Evolutionary conservation across 2,888 invertebrate species (phyloP), one percentile per base, ranked within the genome.

Genomic region (Drosophila quinaria): DNA sequence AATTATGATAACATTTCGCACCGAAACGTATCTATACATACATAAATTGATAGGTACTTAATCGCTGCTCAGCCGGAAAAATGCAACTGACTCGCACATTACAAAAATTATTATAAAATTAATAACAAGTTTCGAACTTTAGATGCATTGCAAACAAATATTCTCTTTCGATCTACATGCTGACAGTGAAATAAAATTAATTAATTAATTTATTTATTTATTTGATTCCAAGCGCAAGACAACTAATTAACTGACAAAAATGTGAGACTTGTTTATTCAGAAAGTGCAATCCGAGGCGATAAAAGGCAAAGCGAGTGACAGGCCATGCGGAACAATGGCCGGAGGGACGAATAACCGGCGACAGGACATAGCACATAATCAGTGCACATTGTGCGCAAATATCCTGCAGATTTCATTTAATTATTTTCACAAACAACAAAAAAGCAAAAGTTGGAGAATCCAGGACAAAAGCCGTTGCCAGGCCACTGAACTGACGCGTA

Each of bases 351-450:
- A 54, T 19, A 56, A 59, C 44, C 47, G 47, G 41, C 60, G 33
- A 67, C 70, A 64, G 66, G 51, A 66, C 63, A 72, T 56, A 46
- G 66, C 46, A 49, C 63, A 74, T 78, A 84, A 84, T 87, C 81
- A 84, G 74, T 73, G 79, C 83, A 77, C 56, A 81, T 80, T 86
- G 77, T 81, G 51, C 49, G 67, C 59, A 64, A 79, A 79, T 78
- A 74, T 80, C 86, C 83, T 79, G 77, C 79, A 81, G 86, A 71
- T 72, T 78, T 83, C 67, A 79, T 81, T 82, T 72, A 78, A 82
- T 80, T 85, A 85, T 70, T 82, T 80, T 61, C 54, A 41, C 70
- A 70, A 73, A 54, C 70, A 66, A 59, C 54, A 62, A 29, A 39
- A 47, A 39, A 59, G 59, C 41, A 66, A 58, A 55, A 60, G 55